Evolutionary conservation across 2,888 invertebrate species (phyloP).

Genomic region (Zygogramma bicolorata): DNA sequence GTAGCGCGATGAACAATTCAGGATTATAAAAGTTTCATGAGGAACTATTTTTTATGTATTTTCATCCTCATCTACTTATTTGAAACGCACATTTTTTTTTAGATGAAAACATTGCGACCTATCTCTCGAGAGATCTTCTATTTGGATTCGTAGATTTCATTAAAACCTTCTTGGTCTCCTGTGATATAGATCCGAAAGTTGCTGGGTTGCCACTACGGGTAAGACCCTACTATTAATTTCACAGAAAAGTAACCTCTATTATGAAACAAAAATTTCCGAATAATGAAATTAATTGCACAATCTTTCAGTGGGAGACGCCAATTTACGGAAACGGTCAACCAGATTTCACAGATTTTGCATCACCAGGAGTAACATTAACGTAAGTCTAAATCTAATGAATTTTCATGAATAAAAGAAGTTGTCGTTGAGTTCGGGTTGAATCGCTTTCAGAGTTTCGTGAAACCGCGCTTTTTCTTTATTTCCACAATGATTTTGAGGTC

Average conservation of each 20-base stretch:
- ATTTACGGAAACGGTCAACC: conserved; percentile 82
- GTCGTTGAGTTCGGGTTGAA: too few relatives aligned
- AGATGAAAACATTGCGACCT: conserved; percentile 92
- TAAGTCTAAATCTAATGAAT: conserved; percentile 65
- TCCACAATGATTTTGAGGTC: too few relatives aligned
- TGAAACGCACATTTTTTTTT: background rate
- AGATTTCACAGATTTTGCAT: conserved; percentile 94
- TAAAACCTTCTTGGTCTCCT: conserved; percentile 72
- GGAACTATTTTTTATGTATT: background rate
- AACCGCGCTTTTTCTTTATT: too few relatives aligned
- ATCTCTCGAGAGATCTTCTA: conserved; percentile 80
- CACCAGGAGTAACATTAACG: conserved; percentile 92
- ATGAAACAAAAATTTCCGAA: too few relatives aligned
- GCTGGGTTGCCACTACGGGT: conserved; percentile 75
- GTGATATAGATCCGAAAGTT: conserved; percentile 75
- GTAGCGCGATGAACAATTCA: too few relatives aligned
- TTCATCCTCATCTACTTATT: background rate
- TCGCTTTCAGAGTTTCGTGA: too few relatives aligned
- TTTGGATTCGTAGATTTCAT: conserved; percentile 81
- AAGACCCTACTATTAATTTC: conserved; percentile 30
- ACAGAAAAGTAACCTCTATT: too few relatives aligned
- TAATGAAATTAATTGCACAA: conserved; percentile 14
- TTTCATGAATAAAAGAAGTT: conserved; percentile 3
- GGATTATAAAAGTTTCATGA: too few relatives aligned
- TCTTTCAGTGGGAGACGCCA: conserved; percentile 75